Evolutionary conservation across 2,113 vertebrate species (phyloP).

Genomic region (Myrmecobius fasciatus): DNA sequence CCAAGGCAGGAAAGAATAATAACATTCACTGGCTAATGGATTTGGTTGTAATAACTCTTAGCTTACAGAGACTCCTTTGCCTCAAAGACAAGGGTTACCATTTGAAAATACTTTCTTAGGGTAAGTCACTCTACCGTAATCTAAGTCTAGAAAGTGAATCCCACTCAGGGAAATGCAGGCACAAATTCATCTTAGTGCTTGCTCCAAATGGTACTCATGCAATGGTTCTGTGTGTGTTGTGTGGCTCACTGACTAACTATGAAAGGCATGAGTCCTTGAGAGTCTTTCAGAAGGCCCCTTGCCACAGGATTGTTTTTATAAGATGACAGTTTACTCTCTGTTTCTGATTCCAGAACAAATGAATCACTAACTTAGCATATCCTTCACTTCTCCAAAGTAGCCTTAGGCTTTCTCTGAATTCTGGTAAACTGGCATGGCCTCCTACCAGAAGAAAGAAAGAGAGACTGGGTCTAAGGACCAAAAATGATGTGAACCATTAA

Average conservation of each 20-base stretch:
- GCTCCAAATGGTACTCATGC: background rate
- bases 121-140: background rate
- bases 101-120: background rate
- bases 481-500: background rate
- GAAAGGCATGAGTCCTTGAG: background rate
- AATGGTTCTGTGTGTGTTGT: background rate
- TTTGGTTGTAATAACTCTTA: background rate
- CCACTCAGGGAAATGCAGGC: background rate
- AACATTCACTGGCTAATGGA: background rate
- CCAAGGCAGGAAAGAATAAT: background rate
- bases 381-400: background rate
- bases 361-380: background rate
- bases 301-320: background rate
- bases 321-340: background rate
- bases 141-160: background rate
- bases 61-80: background rate
- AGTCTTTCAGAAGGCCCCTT: background rate
- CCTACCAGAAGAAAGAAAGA: background rate
- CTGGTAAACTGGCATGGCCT: background rate
- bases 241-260: background rate
- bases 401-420: background rate
- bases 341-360: constrained; percentile 16
- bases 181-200: background rate
- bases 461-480: background rate
- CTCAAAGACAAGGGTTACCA: background rate